Base-by-base conservation (phyloP, 2,113 vertebrate genomes). In the Triplophysa siluroides region DNA sequence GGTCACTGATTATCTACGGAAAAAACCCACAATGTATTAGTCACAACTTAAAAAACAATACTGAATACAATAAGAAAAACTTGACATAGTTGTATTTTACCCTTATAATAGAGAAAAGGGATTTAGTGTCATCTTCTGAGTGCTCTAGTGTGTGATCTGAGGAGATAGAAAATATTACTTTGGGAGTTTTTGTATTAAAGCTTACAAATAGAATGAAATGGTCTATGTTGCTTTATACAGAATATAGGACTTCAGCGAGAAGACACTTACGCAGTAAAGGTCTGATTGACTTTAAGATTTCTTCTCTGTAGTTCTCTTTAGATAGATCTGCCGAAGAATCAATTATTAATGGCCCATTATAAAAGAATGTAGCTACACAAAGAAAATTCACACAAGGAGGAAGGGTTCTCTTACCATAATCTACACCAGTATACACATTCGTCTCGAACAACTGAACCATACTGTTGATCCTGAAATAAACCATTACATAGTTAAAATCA, bases 121-220 rank as follows among this genome's bases (percentile, higher is more conserved):
- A 99, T 88, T 98, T 99, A 11, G 95, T 99, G 87, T 99, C 97
- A 87, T 99, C 97, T 89, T 99, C 97, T 63, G 96, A 98, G 87
- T 98, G 92, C 87, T 97, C 95, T 84, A 98, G 93, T 86, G 98
- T 95, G 76, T 96, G 93, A 78, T 94, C 97, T 94, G 78, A 79
- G 1, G 79, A 72, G 60, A 72, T n/a, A 82, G 13, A 64, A 16
- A 69, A 38, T 38, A 38, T 38, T 0, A 38, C 33, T 7, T 38
- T 29, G 29, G 41, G 38, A 56, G 33, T 66, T 73, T 23, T 23
- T 8, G 21, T 9, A 47, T 6, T 18, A 4, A 52, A 52, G 50
- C 1, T 52, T 16, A 52, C 3, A 14, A 52, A 6, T 52, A 6
- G 0, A 16, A 52, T 6, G 0, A 52, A 4, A 14, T 18, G 12